A percentile compares a stretch with the other conserved stretches of the same genome.
Conservation (phyloP, 1,140 invertebrate genomes). For the Varroa destructor region DNA sequence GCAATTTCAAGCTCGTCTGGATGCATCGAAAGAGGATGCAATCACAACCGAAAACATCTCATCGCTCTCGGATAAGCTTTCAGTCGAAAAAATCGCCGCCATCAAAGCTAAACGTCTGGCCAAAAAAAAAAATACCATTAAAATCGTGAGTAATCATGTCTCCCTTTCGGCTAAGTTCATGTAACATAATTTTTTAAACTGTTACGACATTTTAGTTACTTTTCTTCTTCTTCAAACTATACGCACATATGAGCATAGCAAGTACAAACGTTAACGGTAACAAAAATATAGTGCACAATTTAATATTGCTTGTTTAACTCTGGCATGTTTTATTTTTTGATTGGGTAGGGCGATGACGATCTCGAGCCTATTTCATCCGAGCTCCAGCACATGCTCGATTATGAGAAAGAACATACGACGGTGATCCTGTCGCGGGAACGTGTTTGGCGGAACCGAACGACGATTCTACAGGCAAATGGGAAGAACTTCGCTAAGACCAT, state of each 20-base stretch:
- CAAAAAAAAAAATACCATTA: conserved; percentile 89
- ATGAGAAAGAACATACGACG: conserved; percentile 87
- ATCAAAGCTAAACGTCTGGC: conserved; percentile 93
- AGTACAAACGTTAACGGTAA: too few relatives aligned
- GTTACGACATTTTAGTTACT: too few relatives aligned
- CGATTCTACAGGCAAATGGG: conserved; percentile 83
- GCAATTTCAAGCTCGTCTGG: conserved; percentile 80
- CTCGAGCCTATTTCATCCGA: conserved; percentile 48
- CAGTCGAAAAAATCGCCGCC: conserved; percentile 90
- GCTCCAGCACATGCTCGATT: conserved; percentile 73
- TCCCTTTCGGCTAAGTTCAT: too few relatives aligned
- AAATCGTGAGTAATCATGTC: conserved; percentile 33
- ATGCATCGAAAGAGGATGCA: conserved; percentile 66
- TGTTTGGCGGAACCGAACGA: conserved; percentile 85
- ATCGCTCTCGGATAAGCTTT: conserved; percentile 87
- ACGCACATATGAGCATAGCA: too few relatives aligned
- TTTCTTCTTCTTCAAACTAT: too few relatives aligned
- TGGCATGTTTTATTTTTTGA: neutral
- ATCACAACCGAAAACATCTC: conserved; percentile 52
- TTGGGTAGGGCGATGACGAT: conserved; percentile 58
- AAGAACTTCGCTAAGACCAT: conserved; percentile 91
- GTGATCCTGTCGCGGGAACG: conserved; percentile 87
- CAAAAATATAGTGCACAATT: too few relatives aligned
- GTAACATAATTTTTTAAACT: too few relatives aligned
- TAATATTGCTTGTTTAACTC: too few relatives aligned